Base-by-base conservation (phyloP, 2,797 vertebrate genomes). In the Gadopsis bispinosus region DNA sequence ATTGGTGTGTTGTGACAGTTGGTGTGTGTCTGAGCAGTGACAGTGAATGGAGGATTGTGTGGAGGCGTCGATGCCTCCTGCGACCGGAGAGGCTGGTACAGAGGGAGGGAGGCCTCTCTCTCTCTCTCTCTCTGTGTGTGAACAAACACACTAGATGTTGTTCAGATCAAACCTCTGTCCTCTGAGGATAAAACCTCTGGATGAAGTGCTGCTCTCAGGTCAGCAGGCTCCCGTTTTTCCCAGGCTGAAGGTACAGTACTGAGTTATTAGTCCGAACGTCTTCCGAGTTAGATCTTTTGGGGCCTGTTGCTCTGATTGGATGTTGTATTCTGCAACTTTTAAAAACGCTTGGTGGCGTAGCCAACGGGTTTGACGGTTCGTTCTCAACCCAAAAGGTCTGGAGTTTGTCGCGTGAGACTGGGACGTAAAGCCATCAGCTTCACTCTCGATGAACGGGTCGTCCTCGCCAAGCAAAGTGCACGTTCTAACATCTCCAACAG, bases 21-120 rank as follows among this genome's bases (percentile, higher is more conserved):
- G 26, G 51, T 56, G 67, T 75, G 71, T 62, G 33, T 77, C 26
- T 50, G 62, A 9, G 4, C 12, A 19, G 35, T 33, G 82, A 63
- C 60, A 5, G 37, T 92, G 87, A 93, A 93, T 89, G 69, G 87
- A 79, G 81, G 86, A 81, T 83, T 93, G 92, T 92, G 81, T 71
- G 66, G 73, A 76, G 31, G 65, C 59, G 9, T 22, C n/a, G 47
- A 77, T 39, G 71, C 80, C 53, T 79, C 37, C 83, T 87, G 88
- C 72, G 87, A 91, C 75, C 61, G 69, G 53, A 83, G 86, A 87
- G 85, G 67, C 89, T 93, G 92, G 92, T 92, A 93, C 92, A 70
- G 86, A 78, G 47, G 19, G 68, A 63, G 47, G n/a, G n/a, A 29
- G 63, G 58, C 56, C 9, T 47, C 39, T 5, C 31, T 11, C 22